phyloP scores from a whole-genome alignment of 2,113 vertebrate genomes.

The Malaclemys terrapin region DNA sequence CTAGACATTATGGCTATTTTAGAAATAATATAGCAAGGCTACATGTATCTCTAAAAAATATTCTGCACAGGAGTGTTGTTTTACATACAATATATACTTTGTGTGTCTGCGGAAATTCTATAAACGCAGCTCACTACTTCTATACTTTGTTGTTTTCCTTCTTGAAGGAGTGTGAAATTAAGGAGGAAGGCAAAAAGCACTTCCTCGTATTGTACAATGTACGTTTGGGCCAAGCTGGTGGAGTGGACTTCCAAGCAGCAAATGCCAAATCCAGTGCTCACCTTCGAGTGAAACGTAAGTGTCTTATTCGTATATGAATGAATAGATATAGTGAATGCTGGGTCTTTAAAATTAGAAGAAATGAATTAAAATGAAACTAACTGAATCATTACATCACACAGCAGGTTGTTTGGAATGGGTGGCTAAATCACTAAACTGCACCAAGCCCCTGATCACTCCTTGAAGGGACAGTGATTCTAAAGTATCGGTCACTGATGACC shows the following conservation, averaged over 20 bases:
- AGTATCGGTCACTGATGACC: background rate
- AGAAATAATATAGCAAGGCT: background rate
- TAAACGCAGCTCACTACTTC: background rate
- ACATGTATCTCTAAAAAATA: background rate
- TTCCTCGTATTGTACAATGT: constrained; percentile 92
- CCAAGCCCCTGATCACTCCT: background rate
- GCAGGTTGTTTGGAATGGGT: background rate
- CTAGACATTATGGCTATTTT: background rate
- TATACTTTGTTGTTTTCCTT: background rate
- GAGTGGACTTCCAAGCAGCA: constrained; percentile 93
- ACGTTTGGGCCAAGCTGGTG: constrained; percentile 90
- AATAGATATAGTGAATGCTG: background rate
- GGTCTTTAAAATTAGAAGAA: constrained; percentile 11
- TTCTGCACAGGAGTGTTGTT: background rate
- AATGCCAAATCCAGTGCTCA: constrained; percentile 95
- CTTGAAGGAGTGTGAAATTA: constrained; percentile 94
- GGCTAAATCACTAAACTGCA: background rate
- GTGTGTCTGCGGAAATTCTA: background rate
- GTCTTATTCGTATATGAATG: background rate
- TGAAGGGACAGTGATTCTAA: background rate
- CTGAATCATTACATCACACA: background rate
- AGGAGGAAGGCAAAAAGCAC: constrained; percentile 92
- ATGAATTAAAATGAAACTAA: background rate
- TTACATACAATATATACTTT: background rate
- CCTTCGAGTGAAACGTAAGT: constrained; percentile 95